phyloP scores from a whole-genome alignment of 2,797 vertebrate genomes.

The Gobionotothen gibberifrons region DNA sequence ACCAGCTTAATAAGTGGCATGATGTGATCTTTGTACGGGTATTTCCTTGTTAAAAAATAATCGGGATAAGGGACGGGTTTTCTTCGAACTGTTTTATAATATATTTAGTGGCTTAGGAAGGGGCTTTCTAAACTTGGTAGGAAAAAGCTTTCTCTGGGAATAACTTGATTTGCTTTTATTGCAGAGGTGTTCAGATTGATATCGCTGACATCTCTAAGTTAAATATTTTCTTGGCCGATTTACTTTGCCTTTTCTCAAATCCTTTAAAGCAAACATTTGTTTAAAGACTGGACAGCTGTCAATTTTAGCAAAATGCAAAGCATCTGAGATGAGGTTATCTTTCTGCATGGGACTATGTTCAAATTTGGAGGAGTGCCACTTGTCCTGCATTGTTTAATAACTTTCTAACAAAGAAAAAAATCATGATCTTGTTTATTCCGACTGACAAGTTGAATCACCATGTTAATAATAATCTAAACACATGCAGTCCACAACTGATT shows the following conservation, averaged over 20 bases:
- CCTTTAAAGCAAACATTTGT: not conserved
- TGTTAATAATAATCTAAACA: not conserved
- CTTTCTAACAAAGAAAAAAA: not conserved
- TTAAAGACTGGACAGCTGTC: not conserved
- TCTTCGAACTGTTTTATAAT: not conserved
- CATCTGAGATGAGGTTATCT: not conserved
- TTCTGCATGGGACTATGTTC: not conserved
- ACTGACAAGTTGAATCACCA: not conserved
- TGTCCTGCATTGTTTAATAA: not conserved
- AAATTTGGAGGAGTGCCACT: not conserved
- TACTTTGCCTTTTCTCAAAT: not conserved
- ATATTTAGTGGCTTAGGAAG: too few species aligned
- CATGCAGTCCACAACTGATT: not conserved
- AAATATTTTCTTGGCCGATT: not conserved
- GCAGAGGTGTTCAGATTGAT: too few species aligned
- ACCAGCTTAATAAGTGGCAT: conserved; percentile 1
- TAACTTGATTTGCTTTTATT: too few species aligned
- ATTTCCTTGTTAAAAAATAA: not conserved
- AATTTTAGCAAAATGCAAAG: not conserved
- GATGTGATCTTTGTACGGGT: not conserved
- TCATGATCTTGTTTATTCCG: not conserved
- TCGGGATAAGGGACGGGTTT: conserved; percentile 6
- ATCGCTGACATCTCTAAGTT: too few species aligned
- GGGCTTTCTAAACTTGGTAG: too few species aligned
- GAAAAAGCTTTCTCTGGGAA: too few species aligned